phyloP scores from a whole-genome alignment of 2,797 vertebrate species.

The Psittacula echo region DNA sequence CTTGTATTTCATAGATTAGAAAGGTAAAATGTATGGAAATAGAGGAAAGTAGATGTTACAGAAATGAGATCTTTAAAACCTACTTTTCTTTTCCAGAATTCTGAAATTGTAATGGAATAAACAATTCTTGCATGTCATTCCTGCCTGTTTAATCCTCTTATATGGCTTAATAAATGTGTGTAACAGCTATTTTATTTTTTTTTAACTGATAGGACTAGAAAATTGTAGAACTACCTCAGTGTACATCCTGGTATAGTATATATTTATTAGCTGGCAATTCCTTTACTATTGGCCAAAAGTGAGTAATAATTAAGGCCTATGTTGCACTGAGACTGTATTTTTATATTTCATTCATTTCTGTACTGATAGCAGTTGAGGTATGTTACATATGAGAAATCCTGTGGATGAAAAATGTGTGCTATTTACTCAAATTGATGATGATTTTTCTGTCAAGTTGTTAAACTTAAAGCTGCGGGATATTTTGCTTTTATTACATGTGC shows the following conservation, averaged over 20 bases:
- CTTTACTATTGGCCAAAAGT: neutral
- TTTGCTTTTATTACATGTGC: neutral
- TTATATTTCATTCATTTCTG: neutral
- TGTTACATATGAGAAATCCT: neutral
- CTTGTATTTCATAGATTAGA: slow-evolving; percentile 38
- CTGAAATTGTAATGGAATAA: neutral
- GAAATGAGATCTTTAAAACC: neutral
- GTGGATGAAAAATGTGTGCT: neutral
- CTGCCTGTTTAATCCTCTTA: neutral
- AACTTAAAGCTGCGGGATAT: neutral
- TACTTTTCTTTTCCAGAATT: neutral
- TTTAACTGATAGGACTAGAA: neutral
- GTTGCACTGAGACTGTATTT: neutral
- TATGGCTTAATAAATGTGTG: neutral
- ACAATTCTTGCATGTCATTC: neutral
- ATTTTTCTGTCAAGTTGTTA: neutral
- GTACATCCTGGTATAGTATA: neutral
- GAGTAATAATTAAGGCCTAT: neutral
- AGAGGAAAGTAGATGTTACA: neutral
- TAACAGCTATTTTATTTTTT: neutral
- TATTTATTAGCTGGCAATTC: neutral
- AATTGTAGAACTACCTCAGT: neutral
- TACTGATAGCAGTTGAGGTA: neutral
- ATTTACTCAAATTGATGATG: neutral
- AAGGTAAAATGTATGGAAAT: slow-evolving; percentile 34